These are phyloP conservation scores for Mustela erminea DNA, from an alignment of 2,797 vertebrate genomes.

Conservation along the genomic window DNA sequence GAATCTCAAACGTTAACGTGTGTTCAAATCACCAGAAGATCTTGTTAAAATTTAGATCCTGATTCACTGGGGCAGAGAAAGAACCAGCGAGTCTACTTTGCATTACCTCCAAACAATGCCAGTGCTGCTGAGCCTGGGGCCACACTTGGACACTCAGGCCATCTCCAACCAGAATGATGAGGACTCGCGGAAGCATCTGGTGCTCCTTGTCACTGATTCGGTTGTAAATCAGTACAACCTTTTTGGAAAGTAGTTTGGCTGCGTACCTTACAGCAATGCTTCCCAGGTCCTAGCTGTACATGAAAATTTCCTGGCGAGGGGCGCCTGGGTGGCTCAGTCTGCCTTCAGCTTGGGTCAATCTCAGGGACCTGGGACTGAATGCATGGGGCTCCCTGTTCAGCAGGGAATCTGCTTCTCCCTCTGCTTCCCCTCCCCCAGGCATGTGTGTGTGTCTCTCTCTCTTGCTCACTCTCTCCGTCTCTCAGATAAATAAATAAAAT, in stretches of 20 bases:
- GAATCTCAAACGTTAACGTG: background rate
- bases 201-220: background rate
- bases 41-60: slow-evolving; percentile 3
- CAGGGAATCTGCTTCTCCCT: no score
- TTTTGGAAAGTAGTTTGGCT: background rate
- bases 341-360: no score
- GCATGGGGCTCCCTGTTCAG: no score
- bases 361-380: no score
- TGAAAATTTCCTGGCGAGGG: background rate
- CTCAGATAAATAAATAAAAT: no score
- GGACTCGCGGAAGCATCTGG: background rate
- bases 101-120: background rate
- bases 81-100: background rate
- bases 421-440: no score
- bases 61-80: background rate
- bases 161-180: background rate
- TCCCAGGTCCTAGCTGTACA: background rate
- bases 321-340: no score
- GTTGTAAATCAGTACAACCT: background rate
- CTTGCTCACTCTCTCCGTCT: no score
- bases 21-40: background rate
- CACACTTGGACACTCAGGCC: background rate
- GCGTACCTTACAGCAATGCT: background rate
- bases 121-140: background rate
- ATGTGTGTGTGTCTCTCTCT: no score